Evolutionary conservation across 1,140 invertebrate genomes (phyloP).

Genomic region (Drosophila persimilis): DNA sequence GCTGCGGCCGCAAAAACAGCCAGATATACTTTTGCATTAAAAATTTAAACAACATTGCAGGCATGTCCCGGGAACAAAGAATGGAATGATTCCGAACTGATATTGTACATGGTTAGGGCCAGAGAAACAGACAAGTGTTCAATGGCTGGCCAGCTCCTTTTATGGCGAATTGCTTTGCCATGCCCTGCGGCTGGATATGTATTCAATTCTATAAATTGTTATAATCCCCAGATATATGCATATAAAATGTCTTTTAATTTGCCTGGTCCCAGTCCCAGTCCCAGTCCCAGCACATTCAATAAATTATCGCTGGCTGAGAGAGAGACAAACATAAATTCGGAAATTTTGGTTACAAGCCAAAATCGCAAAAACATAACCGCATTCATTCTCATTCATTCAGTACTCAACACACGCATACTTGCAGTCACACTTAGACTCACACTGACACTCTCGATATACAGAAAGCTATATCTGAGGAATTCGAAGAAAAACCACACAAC

Average conservation of each 20-base stretch:
- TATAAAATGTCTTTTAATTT: conserved; percentile 35
- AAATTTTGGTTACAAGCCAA: conserved; percentile 57
- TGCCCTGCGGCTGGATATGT: conserved; percentile 14
- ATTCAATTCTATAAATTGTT: conserved; percentile 38
- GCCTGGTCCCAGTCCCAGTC: background rate
- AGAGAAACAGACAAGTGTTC: background rate
- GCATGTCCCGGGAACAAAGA: conserved; percentile 18
- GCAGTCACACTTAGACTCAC: too few relatives aligned
- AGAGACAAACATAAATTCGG: conserved; percentile 37
- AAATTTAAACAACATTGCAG: conserved; percentile 75
- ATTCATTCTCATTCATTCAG: conserved; percentile 50
- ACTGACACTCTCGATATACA: background rate
- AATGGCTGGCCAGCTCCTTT: conserved; percentile 27
- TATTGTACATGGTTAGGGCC: conserved; percentile 1
- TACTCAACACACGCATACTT: too few relatives aligned
- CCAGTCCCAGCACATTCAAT: conserved; percentile 23
- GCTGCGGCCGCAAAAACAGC: conserved; percentile 52
- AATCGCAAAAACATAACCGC: conserved; percentile 31
- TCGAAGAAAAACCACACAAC: too few relatives aligned
- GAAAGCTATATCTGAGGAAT: conserved; percentile 3
- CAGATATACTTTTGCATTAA: conserved; percentile 76
- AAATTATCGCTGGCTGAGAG: conserved; percentile 20
- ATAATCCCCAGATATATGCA: conserved; percentile 35
- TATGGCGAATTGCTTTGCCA: conserved; percentile 14
- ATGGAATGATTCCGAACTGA: conserved; percentile 7